Base-by-base conservation (phyloP, 1,140 invertebrate genomes). In the Drosophila mayri region DNA sequence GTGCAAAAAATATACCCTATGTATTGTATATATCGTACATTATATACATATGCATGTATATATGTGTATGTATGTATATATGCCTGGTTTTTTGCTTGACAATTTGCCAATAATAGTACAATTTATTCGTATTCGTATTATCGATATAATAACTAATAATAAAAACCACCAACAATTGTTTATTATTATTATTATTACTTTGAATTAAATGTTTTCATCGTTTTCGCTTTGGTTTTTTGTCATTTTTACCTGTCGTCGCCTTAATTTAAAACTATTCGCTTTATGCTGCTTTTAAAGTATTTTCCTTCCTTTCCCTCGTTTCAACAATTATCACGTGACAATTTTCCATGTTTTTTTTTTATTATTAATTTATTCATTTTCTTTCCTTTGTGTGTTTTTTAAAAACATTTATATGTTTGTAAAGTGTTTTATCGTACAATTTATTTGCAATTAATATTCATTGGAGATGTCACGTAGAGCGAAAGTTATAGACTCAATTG, bases 281-380 rank as follows among this genome's bases (percentile, higher is more conserved):
- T 83, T 81, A 77, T 57, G 80, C 61, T 58, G 47, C 61, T 62
- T 83, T 88, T 63, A 72, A 72, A 76, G 66, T 73, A 46, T 72
- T 46, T 25, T 66, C 43, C 61, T 62, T 67, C 63, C 22, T 46
- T 44, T 54, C 18, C 38, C 20, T 68, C 28, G 47, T 72, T 77
- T 84, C 40, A 90, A 90, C 85, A 90, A 90, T 90, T 90, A 90
- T 90, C 85, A 90, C 85, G 86, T 90, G 86, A 90, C 85, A 90
- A 90, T 90, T 88, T 85, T 77, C 57, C 63, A 72, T 77, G 55
- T 55, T 74, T 90, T 84, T 66, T 88, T 78, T 61, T 70, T 90
- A 28, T 76, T 70, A 85, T 85, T 90, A 86, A 90, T 79, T 90
- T 90, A 85, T 90, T 79, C 75, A 54, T 66, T 74, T 66, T 76